These are phyloP conservation scores for Anthrax anthrax DNA, from an alignment of 2,888 invertebrate species.

Conservation along the genomic window DNA sequence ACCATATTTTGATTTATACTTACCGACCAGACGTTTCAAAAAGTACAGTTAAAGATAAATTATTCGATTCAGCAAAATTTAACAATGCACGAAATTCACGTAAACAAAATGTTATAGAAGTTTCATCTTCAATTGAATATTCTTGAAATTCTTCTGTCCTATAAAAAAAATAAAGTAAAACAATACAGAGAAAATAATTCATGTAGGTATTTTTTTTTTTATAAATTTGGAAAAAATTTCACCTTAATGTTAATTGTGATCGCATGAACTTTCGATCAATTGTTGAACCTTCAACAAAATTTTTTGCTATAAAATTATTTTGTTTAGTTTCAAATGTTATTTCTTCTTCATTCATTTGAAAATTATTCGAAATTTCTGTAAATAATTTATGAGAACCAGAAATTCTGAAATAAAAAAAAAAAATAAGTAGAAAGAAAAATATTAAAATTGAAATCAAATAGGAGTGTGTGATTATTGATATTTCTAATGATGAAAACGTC, in stretches of 20 bases:
- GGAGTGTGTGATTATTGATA: too few species aligned
- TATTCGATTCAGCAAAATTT: constrained; percentile 60
- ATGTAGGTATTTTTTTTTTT: too few species aligned
- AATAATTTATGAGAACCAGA: constrained; percentile 49
- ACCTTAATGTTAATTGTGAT: constrained; percentile 59
- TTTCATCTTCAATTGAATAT: constrained; percentile 36
- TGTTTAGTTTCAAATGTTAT: constrained; percentile 57
- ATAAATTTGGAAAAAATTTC: constrained; percentile 6
- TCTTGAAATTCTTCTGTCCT: constrained; percentile 25
- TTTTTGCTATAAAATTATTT: constrained; percentile 52
- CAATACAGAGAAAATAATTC: not conserved
- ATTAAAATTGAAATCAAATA: not conserved
- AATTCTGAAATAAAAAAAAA: constrained; percentile 35
- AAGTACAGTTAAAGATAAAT: constrained; percentile 50
- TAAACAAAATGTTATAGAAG: constrained; percentile 68
- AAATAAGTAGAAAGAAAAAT: constrained; percentile 16
- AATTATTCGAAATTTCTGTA: constrained; percentile 61
- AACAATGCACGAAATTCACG: constrained; percentile 72
- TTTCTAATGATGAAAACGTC: too few species aligned
- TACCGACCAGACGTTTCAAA: constrained; percentile 67
- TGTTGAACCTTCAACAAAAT: constrained; percentile 55
- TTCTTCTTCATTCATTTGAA: constrained; percentile 66
- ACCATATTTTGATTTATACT: constrained; percentile 2
- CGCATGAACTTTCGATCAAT: constrained; percentile 55
- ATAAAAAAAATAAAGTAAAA: not conserved